A percentile compares a stretch with the other conserved stretches of the same genome.
Conservation (phyloP, 2,113 vertebrate genomes). For the Thamnophis sirtalis region DNA sequence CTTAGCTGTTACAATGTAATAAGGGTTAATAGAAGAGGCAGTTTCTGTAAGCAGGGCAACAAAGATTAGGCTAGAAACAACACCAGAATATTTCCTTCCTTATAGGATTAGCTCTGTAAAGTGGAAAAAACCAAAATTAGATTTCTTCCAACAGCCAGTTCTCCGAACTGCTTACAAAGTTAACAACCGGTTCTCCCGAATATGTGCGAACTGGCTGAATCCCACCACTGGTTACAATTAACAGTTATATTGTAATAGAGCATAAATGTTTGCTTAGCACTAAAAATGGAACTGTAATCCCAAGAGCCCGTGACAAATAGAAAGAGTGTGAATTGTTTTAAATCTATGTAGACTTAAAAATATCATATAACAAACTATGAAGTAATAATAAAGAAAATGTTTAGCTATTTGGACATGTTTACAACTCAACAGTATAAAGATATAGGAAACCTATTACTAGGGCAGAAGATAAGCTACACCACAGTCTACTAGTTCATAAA, state of each 20-base stretch:
- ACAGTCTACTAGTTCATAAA: neutral
- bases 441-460: neutral
- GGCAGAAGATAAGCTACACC: neutral
- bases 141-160: too few species aligned
- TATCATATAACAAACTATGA: neutral
- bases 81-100: too few species aligned
- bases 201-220: too few species aligned
- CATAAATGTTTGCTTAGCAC: constrained; percentile 13
- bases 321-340: neutral
- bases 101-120: too few species aligned
- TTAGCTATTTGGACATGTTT: constrained; percentile 7
- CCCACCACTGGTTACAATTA: neutral
- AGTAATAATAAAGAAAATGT: neutral
- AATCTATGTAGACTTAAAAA: neutral
- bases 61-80: too few species aligned
- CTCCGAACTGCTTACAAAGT: too few species aligned
- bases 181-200: too few species aligned
- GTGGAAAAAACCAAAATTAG: too few species aligned
- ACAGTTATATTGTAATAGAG: neutral
- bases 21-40: too few species aligned
- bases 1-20: too few species aligned
- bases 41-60: too few species aligned
- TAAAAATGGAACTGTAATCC: constrained; percentile 7
- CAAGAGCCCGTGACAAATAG: neutral
- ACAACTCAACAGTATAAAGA: constrained; percentile 7